Conservation (phyloP, 2,888 invertebrate genomes). For the Caenorhabditis sp. region DNA sequence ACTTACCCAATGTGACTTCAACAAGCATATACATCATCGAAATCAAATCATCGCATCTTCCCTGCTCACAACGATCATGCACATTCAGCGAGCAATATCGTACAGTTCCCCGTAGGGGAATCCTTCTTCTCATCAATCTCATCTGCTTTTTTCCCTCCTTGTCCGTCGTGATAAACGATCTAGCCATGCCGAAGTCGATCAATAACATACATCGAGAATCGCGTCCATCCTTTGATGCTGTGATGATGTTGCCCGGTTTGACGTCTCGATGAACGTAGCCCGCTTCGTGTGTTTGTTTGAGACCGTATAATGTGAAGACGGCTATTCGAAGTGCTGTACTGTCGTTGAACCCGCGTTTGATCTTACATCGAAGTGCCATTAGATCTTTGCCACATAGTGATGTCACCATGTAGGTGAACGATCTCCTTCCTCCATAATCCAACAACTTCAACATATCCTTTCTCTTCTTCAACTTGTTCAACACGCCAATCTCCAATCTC, state of each 20-base stretch:
- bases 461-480: conserved; percentile 22
- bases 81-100: conserved; percentile 42
- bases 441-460: conserved; percentile 27
- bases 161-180: conserved; percentile 26
- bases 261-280: conserved; percentile 41
- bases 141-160: conserved; percentile 22
- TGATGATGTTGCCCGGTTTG: conserved; percentile 41
- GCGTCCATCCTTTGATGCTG: conserved; percentile 12
- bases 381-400: conserved; percentile 34
- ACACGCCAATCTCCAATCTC: conserved; percentile 34
- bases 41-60: conserved; percentile 31
- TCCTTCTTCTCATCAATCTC: conserved; percentile 23
- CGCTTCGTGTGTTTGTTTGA: conserved; percentile 34
- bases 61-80: conserved; percentile 32
- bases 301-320: conserved; percentile 32
- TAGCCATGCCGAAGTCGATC: conserved; percentile 44
- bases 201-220: conserved; percentile 25
- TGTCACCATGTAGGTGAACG: conserved; percentile 39
- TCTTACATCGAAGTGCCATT: conserved; percentile 29
- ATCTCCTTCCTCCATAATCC: conserved; percentile 32
- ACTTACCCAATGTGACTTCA: conserved; percentile 16
- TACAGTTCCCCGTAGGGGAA: conserved; percentile 35
- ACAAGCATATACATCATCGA: conserved; percentile 36
- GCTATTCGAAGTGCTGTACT: conserved; percentile 28
- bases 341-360: conserved; percentile 41